These are phyloP conservation scores for Unio pictorum DNA, from an alignment of 2,888 invertebrate species.

Conservation along the genomic window DNA sequence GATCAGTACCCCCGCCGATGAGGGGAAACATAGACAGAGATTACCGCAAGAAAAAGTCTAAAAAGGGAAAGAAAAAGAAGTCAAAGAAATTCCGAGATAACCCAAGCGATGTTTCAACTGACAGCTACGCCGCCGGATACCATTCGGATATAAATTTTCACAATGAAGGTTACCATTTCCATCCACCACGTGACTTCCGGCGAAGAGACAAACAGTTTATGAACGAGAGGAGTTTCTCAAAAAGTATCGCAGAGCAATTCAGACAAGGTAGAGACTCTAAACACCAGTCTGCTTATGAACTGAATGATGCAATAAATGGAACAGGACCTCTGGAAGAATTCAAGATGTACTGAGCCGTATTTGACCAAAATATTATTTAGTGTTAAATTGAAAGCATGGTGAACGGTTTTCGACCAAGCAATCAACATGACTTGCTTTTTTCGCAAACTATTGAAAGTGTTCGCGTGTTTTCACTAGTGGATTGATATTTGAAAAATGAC, in stretches of 20 bases:
- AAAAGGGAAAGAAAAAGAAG: conserved; percentile 39
- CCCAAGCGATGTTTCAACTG: conserved; percentile 41
- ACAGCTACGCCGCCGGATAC: conserved; percentile 48
- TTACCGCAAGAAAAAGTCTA: conserved; percentile 32
- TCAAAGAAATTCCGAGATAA: conserved; percentile 16
- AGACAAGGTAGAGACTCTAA: conserved; percentile 31
- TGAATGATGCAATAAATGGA: conserved; percentile 40
- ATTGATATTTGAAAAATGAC: too few species aligned
- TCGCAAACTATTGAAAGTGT: too few species aligned
- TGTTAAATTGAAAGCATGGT: too few species aligned
- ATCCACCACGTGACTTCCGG: conserved; percentile 56
- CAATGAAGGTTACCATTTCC: conserved; percentile 23
- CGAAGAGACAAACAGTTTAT: conserved; percentile 55
- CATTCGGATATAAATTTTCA: conserved; percentile 39
- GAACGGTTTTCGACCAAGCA: too few species aligned
- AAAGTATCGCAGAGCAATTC: conserved; percentile 49
- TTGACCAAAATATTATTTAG: too few species aligned
- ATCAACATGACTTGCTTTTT: too few species aligned
- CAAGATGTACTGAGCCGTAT: too few species aligned
- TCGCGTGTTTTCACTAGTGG: too few species aligned
- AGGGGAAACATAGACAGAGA: conserved; percentile 12
- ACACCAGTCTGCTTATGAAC: conserved; percentile 51
- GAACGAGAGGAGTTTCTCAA: conserved; percentile 56
- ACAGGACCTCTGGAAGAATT: neutral
- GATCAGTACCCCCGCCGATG: conserved; percentile 46